These are phyloP conservation scores for Epizoanthus fatuus DNA, from an alignment of 92 coral and sea anemone species.

Conservation along the genomic window DNA sequence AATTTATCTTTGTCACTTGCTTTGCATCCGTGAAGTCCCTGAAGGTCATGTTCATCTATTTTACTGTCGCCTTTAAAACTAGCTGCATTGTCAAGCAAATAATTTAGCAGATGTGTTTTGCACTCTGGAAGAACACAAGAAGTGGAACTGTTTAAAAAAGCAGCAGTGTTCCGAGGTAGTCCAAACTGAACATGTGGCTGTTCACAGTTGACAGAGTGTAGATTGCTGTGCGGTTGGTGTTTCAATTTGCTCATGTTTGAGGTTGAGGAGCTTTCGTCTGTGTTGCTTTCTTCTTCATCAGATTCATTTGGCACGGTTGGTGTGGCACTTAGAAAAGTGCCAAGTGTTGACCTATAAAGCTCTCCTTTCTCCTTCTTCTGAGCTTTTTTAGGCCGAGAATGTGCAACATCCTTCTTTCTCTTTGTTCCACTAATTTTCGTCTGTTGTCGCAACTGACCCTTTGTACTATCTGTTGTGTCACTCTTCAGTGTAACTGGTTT, in stretches of 20 bases:
- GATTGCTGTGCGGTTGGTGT: slow-evolving; percentile 8
- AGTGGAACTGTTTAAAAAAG: background rate
- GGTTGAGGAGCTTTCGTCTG: no score
- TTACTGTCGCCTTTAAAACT: slow-evolving; percentile 36
- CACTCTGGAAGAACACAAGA: slow-evolving; percentile 7
- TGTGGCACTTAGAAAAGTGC: no score
- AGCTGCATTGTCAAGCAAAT: slow-evolving; percentile 25
- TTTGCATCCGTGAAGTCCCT: slow-evolving; percentile 32
- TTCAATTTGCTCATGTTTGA: slow-evolving; percentile 1
- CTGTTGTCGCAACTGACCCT: no score
- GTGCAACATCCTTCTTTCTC: no score
- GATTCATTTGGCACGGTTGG: no score
- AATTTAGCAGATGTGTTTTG: slow-evolving; percentile 40
- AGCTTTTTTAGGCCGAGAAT: no score
- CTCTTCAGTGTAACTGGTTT: no score
- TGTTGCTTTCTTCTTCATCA: no score
- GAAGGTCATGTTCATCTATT: slow-evolving; percentile 43
- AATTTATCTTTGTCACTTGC: slow-evolving; percentile 52
- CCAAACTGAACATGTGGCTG: slow-evolving; percentile 19
- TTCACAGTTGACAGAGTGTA: background rate
- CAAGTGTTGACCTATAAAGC: no score
- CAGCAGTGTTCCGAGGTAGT: slow-evolving; percentile 5
- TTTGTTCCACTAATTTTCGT: no score
- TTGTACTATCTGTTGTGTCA: no score
- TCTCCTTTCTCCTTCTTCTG: no score